Percentiles rank a stretch among this genome's conserved stretches.
Conservation (phyloP, 2,113 vertebrate species). For the Nestor notabilis region DNA sequence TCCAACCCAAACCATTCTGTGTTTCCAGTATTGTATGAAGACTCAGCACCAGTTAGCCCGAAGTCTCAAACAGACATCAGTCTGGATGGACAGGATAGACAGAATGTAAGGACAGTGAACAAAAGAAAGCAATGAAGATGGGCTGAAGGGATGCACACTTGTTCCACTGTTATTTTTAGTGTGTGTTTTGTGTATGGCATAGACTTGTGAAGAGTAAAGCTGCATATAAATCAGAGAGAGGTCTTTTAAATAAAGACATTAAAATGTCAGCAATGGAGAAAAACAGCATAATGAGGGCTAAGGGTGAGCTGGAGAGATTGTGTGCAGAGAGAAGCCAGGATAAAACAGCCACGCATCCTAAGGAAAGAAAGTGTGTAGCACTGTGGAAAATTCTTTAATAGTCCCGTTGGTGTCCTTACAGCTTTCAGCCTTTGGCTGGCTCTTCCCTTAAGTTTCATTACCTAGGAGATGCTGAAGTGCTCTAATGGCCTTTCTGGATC, state of each 20-base stretch:
- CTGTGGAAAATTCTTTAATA: background rate
- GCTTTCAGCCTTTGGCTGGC: background rate
- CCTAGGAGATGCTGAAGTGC: background rate
- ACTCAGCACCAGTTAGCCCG: background rate
- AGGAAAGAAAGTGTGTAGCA: background rate
- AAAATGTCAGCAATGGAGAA: background rate
- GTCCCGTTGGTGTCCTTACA: rapidly evolving
- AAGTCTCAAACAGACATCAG: background rate
- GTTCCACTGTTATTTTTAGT: background rate
- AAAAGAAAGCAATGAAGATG: background rate
- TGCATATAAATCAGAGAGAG: background rate
- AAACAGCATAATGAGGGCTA: background rate
- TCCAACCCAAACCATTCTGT: background rate
- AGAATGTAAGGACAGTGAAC: background rate
- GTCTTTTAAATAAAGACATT: background rate
- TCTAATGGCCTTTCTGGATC: background rate
- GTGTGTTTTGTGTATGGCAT: background rate
- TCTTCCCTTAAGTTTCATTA: background rate
- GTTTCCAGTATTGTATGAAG: background rate
- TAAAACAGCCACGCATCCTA: background rate
- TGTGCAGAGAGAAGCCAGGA: background rate
- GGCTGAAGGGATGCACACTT: background rate
- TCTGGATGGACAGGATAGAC: background rate
- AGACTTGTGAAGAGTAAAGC: background rate
- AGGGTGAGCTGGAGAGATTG: background rate